phyloP scores from a whole-genome alignment of 30 jellyfish, hydroid and myxozoan species.

The Nemopilema nomurai region DNA sequence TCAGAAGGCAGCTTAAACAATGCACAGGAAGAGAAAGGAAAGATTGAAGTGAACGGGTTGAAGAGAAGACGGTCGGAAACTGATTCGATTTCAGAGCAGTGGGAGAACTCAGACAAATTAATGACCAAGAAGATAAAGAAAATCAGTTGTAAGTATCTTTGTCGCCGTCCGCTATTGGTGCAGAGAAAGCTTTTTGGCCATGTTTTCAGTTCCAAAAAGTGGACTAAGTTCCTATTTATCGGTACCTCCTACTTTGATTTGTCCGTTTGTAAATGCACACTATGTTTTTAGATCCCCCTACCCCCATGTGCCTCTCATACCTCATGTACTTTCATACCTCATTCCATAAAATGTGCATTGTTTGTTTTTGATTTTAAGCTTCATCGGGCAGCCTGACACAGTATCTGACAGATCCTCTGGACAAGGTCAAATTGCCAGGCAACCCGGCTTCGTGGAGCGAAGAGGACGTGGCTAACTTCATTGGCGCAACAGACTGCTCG shows the following conservation, averaged over 20 bases:
- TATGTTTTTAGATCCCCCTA: too few species aligned
- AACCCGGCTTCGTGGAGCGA: conserved; percentile 95
- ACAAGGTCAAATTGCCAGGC: conserved; percentile 77
- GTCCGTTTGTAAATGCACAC: too few species aligned
- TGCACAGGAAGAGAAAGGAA: conserved; percentile 10
- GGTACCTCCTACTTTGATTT: too few species aligned
- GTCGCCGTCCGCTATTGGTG: neutral
- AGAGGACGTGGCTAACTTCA: conserved; percentile 76
- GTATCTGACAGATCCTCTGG: conserved; percentile 75
- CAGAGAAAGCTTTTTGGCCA: too few species aligned
- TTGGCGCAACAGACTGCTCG: conserved; percentile 90
- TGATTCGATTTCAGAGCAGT: conserved; percentile 36
- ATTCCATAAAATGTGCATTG: neutral
- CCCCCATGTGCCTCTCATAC: neutral
- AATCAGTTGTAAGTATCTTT: conserved; percentile 6
- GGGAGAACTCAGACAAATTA: conserved; percentile 22
- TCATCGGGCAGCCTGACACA: conserved; percentile 34
- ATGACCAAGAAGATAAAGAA: conserved; percentile 27
- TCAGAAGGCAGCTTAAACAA: neutral
- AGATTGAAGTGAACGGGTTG: conserved; percentile 1
- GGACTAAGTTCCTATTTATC: too few species aligned
- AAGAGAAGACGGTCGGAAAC: conserved; percentile 37
- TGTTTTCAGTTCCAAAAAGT: too few species aligned
- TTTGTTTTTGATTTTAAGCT: neutral
- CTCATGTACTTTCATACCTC: neutral